Base-by-base conservation (phyloP, 1,140 invertebrate species). In the Caenorhabditis tropicalis region DNA sequence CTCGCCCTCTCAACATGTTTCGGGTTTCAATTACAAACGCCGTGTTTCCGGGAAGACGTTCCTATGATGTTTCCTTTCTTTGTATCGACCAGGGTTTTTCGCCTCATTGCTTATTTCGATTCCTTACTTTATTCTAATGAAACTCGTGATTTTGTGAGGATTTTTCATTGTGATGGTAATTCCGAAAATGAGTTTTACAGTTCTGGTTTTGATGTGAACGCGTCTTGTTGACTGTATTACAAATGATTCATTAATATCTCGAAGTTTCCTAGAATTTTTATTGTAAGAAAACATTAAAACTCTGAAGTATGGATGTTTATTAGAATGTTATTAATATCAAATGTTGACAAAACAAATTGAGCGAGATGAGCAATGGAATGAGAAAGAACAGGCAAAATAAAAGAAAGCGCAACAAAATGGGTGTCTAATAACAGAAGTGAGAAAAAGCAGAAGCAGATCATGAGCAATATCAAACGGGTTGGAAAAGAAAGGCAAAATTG, bases 391-490 rank as follows among this genome's bases (percentile, higher is more conserved):
- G 36, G 36, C 60, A 51, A 70, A 70, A n/a, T 19, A n/a, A n/a
- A 15, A 21, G n/a, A 74, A 21, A 24, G n/a, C 1, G 36, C 36
- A 74, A 74, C 36, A 43, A 43, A 46, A 43, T 43, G 19, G 12
- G 6, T 74, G 65, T 74, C 36, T 43, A 24, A 43, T 36, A 43
- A 43, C 65, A 74, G 43, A 43, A 74, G 1, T 7, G 16, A 24
- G 12, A 24, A 31, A 65, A 65, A 65, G 58, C 58, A 31, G 58
- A 65, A 65, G 29, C 16, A 65, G 58, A 65, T 65, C 58, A 65
- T 65, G 58, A 65, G 29, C 58, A 65, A 65, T 65, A 65, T 33
- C 58, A 33, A 65, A 65, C 58, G 58, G 29, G 33, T 39, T 36
- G 19, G 9, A 65, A 60, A 31, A 33, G 15, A 65, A 65, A 65